phyloP scores from a whole-genome alignment of 2,888 invertebrate species.

The Lepas anatifera region DNA sequence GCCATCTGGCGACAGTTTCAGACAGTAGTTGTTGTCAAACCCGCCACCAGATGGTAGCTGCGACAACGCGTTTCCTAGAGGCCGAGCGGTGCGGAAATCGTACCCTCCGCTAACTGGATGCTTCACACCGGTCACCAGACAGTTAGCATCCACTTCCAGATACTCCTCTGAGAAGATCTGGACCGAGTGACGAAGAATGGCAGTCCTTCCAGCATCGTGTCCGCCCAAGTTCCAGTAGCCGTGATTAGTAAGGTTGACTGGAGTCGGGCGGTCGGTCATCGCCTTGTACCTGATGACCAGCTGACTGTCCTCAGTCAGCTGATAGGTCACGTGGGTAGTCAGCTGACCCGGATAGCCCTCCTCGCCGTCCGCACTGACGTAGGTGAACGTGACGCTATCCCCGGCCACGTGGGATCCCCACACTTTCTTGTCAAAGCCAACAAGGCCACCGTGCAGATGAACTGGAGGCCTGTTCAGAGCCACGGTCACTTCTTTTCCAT shows the following conservation, averaged over 20 bases:
- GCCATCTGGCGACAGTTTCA: slow-evolving; percentile 47
- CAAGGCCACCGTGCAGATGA: slow-evolving; percentile 69
- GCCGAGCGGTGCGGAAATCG: slow-evolving; percentile 43
- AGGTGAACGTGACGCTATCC: slow-evolving; percentile 54
- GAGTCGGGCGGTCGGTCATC: slow-evolving; percentile 61
- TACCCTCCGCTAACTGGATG: slow-evolving; percentile 18
- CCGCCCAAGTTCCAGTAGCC: slow-evolving; percentile 86
- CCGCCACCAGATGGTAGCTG: slow-evolving; percentile 51
- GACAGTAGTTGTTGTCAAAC: slow-evolving; percentile 70
- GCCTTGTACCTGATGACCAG: slow-evolving; percentile 63
- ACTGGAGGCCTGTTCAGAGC: slow-evolving; percentile 54
- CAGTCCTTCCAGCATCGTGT: slow-evolving; percentile 40
- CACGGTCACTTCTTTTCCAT: slow-evolving; percentile 54
- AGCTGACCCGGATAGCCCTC: slow-evolving; percentile 84
- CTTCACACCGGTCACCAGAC: slow-evolving; percentile 16
- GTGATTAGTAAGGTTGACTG: slow-evolving; percentile 76
- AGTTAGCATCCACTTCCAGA: not conserved
- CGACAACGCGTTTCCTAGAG: slow-evolving; percentile 52
- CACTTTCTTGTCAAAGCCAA: slow-evolving; percentile 68
- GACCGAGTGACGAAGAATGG: not conserved
- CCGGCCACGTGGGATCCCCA: slow-evolving; percentile 53
- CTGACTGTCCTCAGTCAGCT: slow-evolving; percentile 31
- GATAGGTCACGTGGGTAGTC: slow-evolving; percentile 41
- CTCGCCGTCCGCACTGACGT: slow-evolving; percentile 62
- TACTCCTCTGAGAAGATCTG: not conserved